Base-by-base conservation (phyloP, 2,113 vertebrate species). In the Theropithecus gelada region DNA sequence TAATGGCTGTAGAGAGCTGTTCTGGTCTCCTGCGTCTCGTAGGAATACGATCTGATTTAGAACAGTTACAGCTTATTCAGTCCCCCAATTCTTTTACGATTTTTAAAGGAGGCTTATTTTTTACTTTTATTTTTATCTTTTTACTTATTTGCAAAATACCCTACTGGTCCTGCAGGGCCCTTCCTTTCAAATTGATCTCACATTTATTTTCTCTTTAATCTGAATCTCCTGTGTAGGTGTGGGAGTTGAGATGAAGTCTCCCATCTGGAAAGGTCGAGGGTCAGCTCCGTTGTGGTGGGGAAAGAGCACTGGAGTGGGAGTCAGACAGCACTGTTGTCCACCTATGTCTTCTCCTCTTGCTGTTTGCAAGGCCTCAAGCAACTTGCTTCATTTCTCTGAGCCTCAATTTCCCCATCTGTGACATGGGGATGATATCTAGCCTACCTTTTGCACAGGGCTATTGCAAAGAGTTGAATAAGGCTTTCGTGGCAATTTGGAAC, bases 71-170 rank as follows among this genome's bases (percentile, higher is more conserved):
- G 16, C 59, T 80, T 96, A 80, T 79, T 83, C 48, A 7, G 43
- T 89, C 70, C 75, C 38, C 68, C 40, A 32, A 80, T 86, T 61
- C 80, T 78, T 90, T 90, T 45, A 93, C 30, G 68, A 82, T 82
- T 97, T 95, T 92, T 43, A 70, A 89, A 97, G 57, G 35, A 84
- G 88, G 32, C 70, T 64, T 90, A 70, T 32, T 90, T 70, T 89
- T 45, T 48, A 30, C 16, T 30, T 64, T 59, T 14, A 64, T 64
- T 64, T 64, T 64, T 64, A 64, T 64, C 32, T 64, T 14, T 64
- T 90, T 48, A 64, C 48, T 68, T 87, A 45, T 80, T 90, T 93
- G 79, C 64, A 90, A 83, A 84, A 86, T 35, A 43, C 11, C 38
- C 30, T 61, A 27, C 30, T 57, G 20, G 9, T 45, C 25, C 66